Evolutionary conservation across 2,797 vertebrate genomes (phyloP), one percentile per base, ranked within the genome.

Genomic region (Falco novaeseelandiae): DNA sequence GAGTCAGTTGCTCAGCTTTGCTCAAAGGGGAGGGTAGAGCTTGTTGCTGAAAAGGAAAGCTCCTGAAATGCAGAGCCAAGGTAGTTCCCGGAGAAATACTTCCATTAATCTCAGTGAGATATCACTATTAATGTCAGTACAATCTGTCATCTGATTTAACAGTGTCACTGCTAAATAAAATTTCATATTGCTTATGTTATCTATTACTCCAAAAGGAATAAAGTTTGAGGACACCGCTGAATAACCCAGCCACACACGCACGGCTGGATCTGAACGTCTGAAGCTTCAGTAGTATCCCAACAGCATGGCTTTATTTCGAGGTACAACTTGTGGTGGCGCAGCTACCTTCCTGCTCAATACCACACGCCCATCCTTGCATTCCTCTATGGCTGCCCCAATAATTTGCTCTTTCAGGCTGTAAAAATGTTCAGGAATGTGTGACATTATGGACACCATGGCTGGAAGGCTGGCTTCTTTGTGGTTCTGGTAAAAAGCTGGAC

Each of bases 91-190:
- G 19, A 38, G 72, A 80, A 83, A 42, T 26, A 12, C 23, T 78
- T 26, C 40, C 72, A 89, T 95, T 92, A 58, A 83, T 96, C 87
- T 92, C 55, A 46, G 70, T 19, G 57, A 87, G 72, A 72, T 78
- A 63, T 92, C 87, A 57, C 59, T 89, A 61, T 78, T 93, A 87
- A 86, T 93, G 0, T 15, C 42, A 51, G 58, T 65, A 70, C 59
- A 79, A n/a, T 93, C 78, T 63, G 49, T 89, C 84, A 93, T 34
- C 76, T 3, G 5, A 78, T 89, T 92, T 90, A 87, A 73, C 48
- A 57, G 52, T 89, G 84, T 73, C 87, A 67, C 40, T 38, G 69
- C 71, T 85, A 67, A 67, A 87, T 93, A 63, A 79, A 89, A 63
- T 84, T 90, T 87, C 48, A 22, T 91, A 83, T 70, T 57, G 63